phyloP scores from a whole-genome alignment of 2,888 invertebrate species.

The Eilema depressum region DNA sequence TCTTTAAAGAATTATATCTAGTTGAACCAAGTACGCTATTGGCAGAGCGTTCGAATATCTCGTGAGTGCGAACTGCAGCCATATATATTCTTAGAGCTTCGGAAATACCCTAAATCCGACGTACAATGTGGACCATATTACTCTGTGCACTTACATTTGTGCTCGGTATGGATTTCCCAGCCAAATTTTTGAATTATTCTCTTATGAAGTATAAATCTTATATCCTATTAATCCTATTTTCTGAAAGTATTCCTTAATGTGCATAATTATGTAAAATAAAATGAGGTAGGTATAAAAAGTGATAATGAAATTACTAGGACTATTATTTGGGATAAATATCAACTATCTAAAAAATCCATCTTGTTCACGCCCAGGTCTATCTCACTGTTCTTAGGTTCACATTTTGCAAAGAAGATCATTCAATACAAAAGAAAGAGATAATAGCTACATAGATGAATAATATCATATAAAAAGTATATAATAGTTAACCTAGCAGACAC shows the following conservation, averaged over 20 bases:
- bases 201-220: slow-evolving; percentile 76
- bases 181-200: slow-evolving; percentile 83
- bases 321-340: no score
- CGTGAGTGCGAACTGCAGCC: slow-evolving; percentile 61
- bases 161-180: slow-evolving; percentile 68
- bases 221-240: slow-evolving; percentile 73
- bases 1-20: slow-evolving; percentile 56
- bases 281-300: neutral
- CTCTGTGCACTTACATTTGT: slow-evolving; percentile 71
- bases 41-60: slow-evolving; percentile 62
- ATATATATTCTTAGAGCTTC: slow-evolving; percentile 68
- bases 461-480: no score
- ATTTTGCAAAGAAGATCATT: neutral
- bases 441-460: slow-evolving; percentile 2
- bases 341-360: no score
- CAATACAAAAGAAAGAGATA: neutral
- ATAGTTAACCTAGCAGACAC: slow-evolving; percentile 31
- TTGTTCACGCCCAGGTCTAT: neutral
- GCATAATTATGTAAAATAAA: neutral
- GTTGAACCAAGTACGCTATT: slow-evolving; percentile 58
- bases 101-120: slow-evolving; percentile 75
- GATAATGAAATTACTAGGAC: neutral
- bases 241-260: slow-evolving; percentile 61
- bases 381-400: neutral
- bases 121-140: slow-evolving; percentile 75